Conservation (phyloP, 2,797 vertebrate species). For the Pagetopsis macropterus region DNA sequence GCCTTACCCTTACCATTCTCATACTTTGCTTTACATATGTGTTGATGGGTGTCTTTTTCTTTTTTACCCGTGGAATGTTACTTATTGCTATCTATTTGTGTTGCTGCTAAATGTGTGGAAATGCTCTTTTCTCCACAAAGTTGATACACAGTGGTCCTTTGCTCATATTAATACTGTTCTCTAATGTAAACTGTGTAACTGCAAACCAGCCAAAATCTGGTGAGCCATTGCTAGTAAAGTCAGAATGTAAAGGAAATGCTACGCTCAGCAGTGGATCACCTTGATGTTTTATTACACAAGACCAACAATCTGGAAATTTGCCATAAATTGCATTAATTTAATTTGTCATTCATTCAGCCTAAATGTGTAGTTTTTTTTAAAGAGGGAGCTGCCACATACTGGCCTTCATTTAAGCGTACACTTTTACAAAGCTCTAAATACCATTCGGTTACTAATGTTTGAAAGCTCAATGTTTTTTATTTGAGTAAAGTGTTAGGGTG, state of each 20-base stretch:
- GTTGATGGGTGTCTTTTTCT: neutral
- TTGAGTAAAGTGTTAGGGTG: neutral
- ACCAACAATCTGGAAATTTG: neutral
- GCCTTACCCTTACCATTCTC: neutral
- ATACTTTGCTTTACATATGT: conserved; percentile 5
- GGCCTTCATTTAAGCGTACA: neutral
- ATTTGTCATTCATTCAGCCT: neutral
- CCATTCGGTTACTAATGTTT: neutral
- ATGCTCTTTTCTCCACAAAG: neutral
- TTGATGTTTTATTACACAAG: neutral
- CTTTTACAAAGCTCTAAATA: conserved; percentile 16
- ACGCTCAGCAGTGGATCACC: conserved; percentile 7
- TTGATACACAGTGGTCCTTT: neutral
- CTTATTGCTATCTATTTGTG: neutral
- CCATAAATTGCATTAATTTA: neutral
- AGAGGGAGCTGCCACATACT: neutral
- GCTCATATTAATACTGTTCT: conserved; percentile 21
- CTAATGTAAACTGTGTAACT: conserved; percentile 11
- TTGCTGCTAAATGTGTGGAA: conserved; percentile 13
- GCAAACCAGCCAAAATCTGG: conserved; percentile 9
- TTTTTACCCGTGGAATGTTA: conserved; percentile 1
- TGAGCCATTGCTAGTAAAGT: conserved; percentile 9
- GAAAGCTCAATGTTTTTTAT: conserved; percentile 1
- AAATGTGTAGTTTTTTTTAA: conserved; percentile 4
- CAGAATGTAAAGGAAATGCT: conserved; percentile 13